A percentile compares a stretch with the other conserved stretches of the same genome.
Evolutionary conservation across 2,888 invertebrate species (phyloP).

Genomic region (Ceriagrion tenellum): DNA sequence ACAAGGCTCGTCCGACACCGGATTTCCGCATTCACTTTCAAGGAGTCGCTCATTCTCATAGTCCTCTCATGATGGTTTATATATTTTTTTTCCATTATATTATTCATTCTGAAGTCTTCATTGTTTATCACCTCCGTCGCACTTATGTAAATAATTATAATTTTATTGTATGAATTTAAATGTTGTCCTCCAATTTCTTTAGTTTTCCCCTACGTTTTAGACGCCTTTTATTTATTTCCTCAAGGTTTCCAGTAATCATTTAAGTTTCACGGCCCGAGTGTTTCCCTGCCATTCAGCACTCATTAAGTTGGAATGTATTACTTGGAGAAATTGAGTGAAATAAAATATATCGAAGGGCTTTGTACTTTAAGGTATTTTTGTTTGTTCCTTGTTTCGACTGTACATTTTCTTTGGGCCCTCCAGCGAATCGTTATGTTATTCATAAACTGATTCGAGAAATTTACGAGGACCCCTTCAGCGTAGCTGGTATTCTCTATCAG

Average conservation of each 20-base stretch:
- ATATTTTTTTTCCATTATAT: not conserved
- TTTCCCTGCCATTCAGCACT: no score
- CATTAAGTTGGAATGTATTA: no score
- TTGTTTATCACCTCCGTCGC: not conserved
- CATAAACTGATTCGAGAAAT: no score
- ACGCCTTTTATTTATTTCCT: not conserved
- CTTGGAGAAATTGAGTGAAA: no score
- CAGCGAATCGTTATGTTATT: no score
- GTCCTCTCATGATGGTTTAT: not conserved
- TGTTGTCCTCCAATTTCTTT: not conserved
- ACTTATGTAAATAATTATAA: not conserved
- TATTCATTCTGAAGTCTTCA: not conserved
- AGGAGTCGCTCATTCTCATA: not conserved
- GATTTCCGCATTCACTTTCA: not conserved
- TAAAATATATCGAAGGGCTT: no score
- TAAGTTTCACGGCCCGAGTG: no score
- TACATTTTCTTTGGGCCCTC: no score
- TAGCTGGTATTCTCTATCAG: no score
- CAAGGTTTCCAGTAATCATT: not conserved
- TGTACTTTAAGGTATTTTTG: no score
- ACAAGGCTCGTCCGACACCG: not conserved
- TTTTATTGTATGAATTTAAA: not conserved
- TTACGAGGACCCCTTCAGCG: no score
- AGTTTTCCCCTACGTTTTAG: not conserved
- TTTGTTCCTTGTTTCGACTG: no score